These are phyloP conservation scores for Parotia lawesii DNA, from an alignment of 2,113 vertebrate genomes.

Conservation along the genomic window DNA sequence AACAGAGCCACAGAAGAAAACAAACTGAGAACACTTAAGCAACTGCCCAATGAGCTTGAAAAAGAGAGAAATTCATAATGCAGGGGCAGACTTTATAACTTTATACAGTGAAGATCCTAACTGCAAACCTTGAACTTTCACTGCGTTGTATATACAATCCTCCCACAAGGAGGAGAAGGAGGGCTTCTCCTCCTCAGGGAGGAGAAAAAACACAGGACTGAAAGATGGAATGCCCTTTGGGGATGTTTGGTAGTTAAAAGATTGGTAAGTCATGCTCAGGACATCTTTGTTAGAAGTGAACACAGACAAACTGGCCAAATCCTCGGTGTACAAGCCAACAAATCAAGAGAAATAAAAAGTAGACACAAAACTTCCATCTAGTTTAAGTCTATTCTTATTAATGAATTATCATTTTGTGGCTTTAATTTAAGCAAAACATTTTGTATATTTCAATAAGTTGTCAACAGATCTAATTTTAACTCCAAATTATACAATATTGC, in stretches of 20 bases:
- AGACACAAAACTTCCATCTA: neutral
- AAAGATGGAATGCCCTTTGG: neutral
- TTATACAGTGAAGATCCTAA: neutral
- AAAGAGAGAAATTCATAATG: neutral
- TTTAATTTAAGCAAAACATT: neutral
- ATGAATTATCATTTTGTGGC: neutral
- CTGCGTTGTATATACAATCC: neutral
- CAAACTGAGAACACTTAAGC: neutral
- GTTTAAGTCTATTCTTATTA: neutral
- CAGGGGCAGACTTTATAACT: neutral
- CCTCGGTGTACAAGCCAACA: neutral
- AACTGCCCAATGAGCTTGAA: neutral
- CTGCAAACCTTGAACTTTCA: neutral
- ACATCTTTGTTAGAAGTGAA: neutral
- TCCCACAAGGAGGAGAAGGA: neutral
- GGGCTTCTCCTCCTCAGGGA: neutral
- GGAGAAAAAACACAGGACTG: neutral
- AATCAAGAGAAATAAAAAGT: neutral
- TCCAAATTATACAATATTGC: neutral
- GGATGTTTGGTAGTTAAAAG: neutral
- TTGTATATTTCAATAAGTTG: neutral
- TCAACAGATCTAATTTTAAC: neutral
- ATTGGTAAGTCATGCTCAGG: neutral
- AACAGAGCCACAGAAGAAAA: neutral
- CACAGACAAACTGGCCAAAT: neutral